phyloP scores from a whole-genome alignment of 2,888 invertebrate species.

The Autographa gamma region DNA sequence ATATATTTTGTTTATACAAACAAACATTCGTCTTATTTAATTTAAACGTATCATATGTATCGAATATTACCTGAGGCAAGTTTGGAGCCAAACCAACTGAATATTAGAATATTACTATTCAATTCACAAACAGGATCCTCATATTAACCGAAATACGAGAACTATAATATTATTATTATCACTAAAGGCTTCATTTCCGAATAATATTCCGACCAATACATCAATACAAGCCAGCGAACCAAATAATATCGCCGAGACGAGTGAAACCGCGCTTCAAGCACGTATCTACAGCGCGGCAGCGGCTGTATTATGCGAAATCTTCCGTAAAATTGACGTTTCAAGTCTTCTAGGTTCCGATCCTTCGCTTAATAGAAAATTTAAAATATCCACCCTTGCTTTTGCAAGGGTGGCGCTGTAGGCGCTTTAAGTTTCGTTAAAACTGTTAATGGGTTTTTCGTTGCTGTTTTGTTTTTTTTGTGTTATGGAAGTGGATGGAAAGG shows the following conservation, averaged over 20 bases:
- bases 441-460: slow-evolving; percentile 51
- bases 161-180: not conserved
- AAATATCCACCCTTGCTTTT: slow-evolving; percentile 61
- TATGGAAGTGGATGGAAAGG: not conserved
- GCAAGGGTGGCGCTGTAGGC: slow-evolving; percentile 41
- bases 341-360: slow-evolving; percentile 71
- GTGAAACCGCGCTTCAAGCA: slow-evolving; percentile 35
- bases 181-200: not conserved
- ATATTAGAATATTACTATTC: not conserved
- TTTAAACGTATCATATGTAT: too few relatives aligned
- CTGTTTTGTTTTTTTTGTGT: slow-evolving; percentile 19
- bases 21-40: too few relatives aligned
- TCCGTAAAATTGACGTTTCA: slow-evolving; percentile 84
- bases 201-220: not conserved
- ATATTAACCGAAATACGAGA: not conserved
- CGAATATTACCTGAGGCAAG: too few relatives aligned
- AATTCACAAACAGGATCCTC: not conserved
- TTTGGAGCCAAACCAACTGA: too few relatives aligned
- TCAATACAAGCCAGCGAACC: slow-evolving; percentile 13
- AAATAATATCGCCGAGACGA: slow-evolving; percentile 15
- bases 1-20: too few relatives aligned
- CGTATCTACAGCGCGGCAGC: slow-evolving; percentile 47
- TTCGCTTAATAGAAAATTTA: slow-evolving; percentile 76
- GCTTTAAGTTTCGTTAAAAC: slow-evolving; percentile 48
- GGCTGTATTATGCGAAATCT: slow-evolving; percentile 79